Evolutionary conservation across 2,797 vertebrate genomes (phyloP), one percentile per base, ranked within the genome.

Genomic region (Tiaroga cobitis): DNA sequence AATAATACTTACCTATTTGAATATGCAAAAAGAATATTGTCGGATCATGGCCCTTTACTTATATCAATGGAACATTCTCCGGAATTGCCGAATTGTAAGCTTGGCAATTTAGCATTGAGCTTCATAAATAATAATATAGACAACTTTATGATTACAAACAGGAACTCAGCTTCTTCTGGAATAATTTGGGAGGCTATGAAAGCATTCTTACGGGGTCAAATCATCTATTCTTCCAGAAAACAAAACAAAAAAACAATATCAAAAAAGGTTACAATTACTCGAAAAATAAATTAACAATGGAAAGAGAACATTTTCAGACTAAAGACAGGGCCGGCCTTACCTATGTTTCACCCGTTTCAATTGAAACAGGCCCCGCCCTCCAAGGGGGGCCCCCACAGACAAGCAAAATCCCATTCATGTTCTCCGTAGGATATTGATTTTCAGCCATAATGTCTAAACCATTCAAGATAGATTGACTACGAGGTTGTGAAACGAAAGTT

Each of bases 241-340:
- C n/a, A n/a, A n/a, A n/a, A n/a, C n/a, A 24, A 73, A 73, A 26
- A 72, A 72, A 72, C 69, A 2, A 72, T 70, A 70, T 41, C 34
- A 70, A 21, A 70, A 70, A 39, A 34, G n/a, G 9, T 11, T 24
- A 41, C 18, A 41, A n/a, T 43, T 43, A 72, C 9, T n/a, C 2
- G 4, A 43, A 72, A 72, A 72, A 72, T 4, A 39, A 43, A 43
- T 70, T 5, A 43, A 43, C 8, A 70, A 70, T 41, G 16, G 37
- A 72, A 72, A 72, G 39, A 43, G 24, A n/a, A 43, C 69, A 41
- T 43, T 72, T n/a, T 21, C 24, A 26, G 34, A 69, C 67, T 19
- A 69, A 69, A 10, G 67, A 69, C n/a, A n/a, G n/a, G n/a, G n/a
- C n/a, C n/a, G n/a, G n/a, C n/a, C n/a, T n/a, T n/a, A n/a, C n/a